Conservation (phyloP, 2,888 invertebrate species). For the Rhimphoctona megacephalus region DNA sequence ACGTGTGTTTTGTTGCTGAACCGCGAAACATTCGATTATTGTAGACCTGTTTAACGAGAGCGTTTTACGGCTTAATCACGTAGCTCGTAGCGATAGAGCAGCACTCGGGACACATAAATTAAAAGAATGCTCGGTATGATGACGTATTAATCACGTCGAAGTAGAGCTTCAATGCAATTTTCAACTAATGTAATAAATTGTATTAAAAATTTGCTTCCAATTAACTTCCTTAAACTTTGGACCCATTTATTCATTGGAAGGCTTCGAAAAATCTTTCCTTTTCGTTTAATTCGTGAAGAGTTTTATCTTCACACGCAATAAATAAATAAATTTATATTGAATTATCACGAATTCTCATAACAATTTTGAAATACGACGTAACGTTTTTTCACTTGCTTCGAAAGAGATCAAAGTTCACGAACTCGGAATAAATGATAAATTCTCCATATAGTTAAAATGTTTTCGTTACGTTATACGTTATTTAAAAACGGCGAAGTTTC, state of each 20-base stretch:
- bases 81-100: conserved; percentile 60
- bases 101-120: not conserved
- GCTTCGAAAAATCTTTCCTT: not conserved
- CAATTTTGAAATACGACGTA: not conserved
- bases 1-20: conserved; percentile 47
- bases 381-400: not conserved
- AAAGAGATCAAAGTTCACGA: conserved; percentile 26
- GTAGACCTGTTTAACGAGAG: conserved; percentile 73
- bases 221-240: not conserved
- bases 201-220: not conserved
- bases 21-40: conserved; percentile 73
- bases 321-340: not conserved
- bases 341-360: not conserved
- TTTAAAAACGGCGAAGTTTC: conserved; percentile 27
- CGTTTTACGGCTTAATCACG: conserved; percentile 77
- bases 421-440: conserved; percentile 50
- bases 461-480: conserved; percentile 37
- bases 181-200: not conserved
- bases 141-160: not conserved
- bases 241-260: not conserved
- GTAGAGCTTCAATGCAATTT: too few relatives aligned
- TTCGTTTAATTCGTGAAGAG: not conserved
- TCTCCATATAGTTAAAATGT: conserved; percentile 28
- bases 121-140: not conserved
- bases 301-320: not conserved